These are phyloP conservation scores for Eupithecia centaureata DNA, from an alignment of 2,888 invertebrate genomes.

Conservation along the genomic window DNA sequence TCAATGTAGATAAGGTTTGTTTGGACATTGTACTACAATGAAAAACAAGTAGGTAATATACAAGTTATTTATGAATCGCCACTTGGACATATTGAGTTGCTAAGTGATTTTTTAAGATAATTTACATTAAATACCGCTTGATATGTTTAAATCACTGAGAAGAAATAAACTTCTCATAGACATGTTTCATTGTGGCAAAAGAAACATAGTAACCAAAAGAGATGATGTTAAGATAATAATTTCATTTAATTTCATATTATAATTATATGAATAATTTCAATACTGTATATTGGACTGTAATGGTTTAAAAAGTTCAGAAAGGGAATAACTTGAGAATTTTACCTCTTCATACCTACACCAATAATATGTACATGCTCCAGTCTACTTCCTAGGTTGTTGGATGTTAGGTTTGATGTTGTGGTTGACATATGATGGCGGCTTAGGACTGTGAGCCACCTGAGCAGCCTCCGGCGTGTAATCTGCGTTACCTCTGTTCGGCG, in stretches of 20 bases:
- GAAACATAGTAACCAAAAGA: too few species aligned
- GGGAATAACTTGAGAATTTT: neutral
- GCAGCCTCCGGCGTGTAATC: conserved; percentile 96
- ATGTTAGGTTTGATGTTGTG: conserved; percentile 88
- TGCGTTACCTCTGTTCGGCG: conserved; percentile 89
- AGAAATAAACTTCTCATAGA: neutral
- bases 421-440: conserved; percentile 87
- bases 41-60: conserved; percentile 12
- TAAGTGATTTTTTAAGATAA: neutral
- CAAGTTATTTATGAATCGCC: neutral
- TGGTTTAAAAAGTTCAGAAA: neutral
- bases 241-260: too few species aligned
- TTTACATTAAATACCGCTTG: neutral
- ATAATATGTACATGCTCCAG: conserved; percentile 4
- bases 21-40: conserved; percentile 27
- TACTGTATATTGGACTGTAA: neutral
- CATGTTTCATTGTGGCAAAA: neutral
- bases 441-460: conserved; percentile 92
- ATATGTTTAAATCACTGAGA: neutral
- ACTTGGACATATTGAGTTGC: neutral
- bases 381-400: conserved; percentile 95
- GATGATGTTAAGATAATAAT: too few species aligned
- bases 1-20: conserved; percentile 33
- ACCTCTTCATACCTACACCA: conserved; percentile 18
- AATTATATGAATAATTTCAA: too few species aligned